A percentile compares a stretch with the other conserved stretches of the same genome.
phyloP scores from a whole-genome alignment of 2,797 vertebrate species.

The Rhynchotus rufescens region DNA sequence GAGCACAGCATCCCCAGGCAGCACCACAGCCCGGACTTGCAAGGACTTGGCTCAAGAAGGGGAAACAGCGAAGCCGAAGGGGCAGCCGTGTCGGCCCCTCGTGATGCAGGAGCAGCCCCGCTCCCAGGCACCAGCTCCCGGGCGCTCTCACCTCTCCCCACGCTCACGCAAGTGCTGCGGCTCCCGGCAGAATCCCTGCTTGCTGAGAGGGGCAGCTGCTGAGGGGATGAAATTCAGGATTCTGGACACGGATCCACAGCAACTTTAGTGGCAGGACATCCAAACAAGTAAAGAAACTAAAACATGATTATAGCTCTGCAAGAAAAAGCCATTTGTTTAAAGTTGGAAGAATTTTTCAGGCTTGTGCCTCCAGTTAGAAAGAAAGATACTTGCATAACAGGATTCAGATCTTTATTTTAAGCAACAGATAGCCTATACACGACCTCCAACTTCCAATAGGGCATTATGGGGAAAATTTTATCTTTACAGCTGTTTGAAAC shows the following conservation, averaged over 20 bases:
- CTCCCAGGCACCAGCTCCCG: neutral
- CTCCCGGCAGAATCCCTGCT: neutral
- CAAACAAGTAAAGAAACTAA: neutral
- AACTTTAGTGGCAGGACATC: neutral
- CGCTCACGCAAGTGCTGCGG: neutral
- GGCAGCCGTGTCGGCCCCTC: fast-evolving
- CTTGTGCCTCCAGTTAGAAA: neutral
- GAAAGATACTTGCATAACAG: neutral
- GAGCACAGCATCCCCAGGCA: neutral
- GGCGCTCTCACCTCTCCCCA: neutral
- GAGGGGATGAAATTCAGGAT: neutral
- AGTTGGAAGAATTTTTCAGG: neutral
- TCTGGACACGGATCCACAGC: neutral
- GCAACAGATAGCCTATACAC: neutral
- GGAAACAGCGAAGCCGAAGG: neutral
- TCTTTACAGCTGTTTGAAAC: neutral
- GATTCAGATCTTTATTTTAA: neutral
- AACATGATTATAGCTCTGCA: neutral
- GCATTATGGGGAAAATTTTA: fast-evolving
- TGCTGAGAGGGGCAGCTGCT: neutral
- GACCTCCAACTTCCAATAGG: neutral
- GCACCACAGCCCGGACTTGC: neutral
- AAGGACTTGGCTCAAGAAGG: neutral
- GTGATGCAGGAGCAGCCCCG: too few relatives aligned
- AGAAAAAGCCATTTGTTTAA: neutral